These are phyloP conservation scores for Aphelenchoides bicaudatus DNA, from an alignment of 2,888 invertebrate genomes.

Conservation along the genomic window DNA sequence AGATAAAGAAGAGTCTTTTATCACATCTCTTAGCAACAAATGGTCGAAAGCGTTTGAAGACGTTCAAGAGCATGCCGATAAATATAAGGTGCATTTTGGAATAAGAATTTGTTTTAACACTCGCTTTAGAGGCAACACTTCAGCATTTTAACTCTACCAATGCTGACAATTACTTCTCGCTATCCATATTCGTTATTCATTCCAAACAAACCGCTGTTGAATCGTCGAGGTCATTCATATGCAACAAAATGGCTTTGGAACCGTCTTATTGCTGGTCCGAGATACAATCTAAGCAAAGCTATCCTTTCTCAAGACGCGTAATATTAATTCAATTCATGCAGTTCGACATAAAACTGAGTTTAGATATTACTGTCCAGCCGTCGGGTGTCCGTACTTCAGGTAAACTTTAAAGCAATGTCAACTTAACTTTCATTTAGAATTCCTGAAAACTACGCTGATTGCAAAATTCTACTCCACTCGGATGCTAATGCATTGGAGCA, in stretches of 20 bases:
- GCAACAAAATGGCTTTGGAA: slow-evolving; percentile 59
- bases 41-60: slow-evolving; percentile 39
- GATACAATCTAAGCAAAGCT: slow-evolving; percentile 54
- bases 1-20: slow-evolving; percentile 42
- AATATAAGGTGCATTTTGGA: slow-evolving; percentile 22
- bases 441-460: slow-evolving; percentile 44
- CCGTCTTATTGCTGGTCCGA: slow-evolving; percentile 53
- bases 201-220: slow-evolving; percentile 41
- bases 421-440: slow-evolving; percentile 56
- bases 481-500: slow-evolving; percentile 40
- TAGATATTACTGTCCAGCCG: slow-evolving; percentile 48
- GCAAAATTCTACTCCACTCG: slow-evolving; percentile 39
- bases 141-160: slow-evolving; percentile 50
- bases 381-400: slow-evolving; percentile 28
- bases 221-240: slow-evolving; percentile 52
- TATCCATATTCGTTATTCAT: slow-evolving; percentile 53
- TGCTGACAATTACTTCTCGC: slow-evolving; percentile 57
- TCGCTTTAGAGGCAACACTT: slow-evolving; percentile 43
- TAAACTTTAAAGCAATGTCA: too few relatives aligned
- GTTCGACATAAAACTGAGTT: not conserved
- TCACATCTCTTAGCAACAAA: slow-evolving; percentile 39
- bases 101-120: slow-evolving; percentile 7
- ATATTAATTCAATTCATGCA: too few relatives aligned
- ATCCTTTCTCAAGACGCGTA: slow-evolving; percentile 52
- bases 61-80: slow-evolving; percentile 32